These are phyloP conservation scores for Campoplex nolae DNA, from an alignment of 2,888 invertebrate species.

Conservation along the genomic window DNA sequence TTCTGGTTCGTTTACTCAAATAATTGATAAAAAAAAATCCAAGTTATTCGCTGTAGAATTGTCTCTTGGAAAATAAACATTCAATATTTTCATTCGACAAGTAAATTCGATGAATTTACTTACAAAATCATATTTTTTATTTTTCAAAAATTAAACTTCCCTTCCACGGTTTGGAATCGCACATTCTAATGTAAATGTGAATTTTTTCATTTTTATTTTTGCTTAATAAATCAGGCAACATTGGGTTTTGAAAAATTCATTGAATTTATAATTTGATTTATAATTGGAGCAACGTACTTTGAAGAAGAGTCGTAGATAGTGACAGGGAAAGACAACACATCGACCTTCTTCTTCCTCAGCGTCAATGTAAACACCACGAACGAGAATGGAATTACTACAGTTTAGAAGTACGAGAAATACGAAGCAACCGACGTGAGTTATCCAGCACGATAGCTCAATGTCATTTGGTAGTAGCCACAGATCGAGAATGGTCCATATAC, in stretches of 20 bases:
- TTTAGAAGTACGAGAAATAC: constrained; percentile 91
- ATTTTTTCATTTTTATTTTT: background rate
- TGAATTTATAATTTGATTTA: background rate
- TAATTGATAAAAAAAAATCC: too few species aligned
- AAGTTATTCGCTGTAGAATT: too few species aligned
- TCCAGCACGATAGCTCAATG: constrained; percentile 91
- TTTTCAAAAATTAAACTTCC: background rate
- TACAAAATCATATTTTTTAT: background rate
- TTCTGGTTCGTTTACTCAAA: too few species aligned
- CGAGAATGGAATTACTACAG: constrained; percentile 94
- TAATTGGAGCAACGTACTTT: constrained; percentile 80
- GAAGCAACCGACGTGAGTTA: constrained; percentile 91
- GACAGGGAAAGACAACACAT: constrained; percentile 93
- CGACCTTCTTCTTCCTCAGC: constrained; percentile 93
- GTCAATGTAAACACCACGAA: constrained; percentile 95
- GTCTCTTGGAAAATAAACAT: too few species aligned
- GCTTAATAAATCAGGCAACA: background rate
- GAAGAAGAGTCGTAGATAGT: constrained; percentile 92
- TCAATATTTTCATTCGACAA: too few species aligned
- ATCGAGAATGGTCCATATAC: constrained; percentile 93
- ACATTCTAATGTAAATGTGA: too few species aligned
- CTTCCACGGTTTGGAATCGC: background rate
- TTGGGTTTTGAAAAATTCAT: background rate
- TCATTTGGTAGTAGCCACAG: constrained; percentile 90
- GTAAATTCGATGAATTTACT: too few species aligned